phyloP scores from a whole-genome alignment of 2,888 invertebrate genomes.

The Parnassius glacialis region DNA sequence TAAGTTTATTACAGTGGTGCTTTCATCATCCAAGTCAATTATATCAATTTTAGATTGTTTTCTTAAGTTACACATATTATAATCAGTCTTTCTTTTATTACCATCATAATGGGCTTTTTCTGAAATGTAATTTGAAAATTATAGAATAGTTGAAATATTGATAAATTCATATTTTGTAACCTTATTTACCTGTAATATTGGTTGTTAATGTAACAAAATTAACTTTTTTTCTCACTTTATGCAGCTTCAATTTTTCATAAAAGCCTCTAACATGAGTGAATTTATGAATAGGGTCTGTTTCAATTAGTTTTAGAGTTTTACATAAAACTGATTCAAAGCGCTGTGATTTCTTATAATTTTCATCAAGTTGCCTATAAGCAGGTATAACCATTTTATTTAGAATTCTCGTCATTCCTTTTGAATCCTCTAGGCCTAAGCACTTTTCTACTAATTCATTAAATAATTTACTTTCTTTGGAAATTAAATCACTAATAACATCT shows the following conservation, averaged over 20 bases:
- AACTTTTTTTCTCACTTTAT: slow-evolving; percentile 42
- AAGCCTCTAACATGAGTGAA: slow-evolving; percentile 52
- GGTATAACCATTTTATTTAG: slow-evolving; percentile 47
- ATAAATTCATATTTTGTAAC: not conserved
- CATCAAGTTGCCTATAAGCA: slow-evolving; percentile 39
- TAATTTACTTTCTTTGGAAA: slow-evolving; percentile 37
- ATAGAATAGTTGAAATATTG: not conserved
- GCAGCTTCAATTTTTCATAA: slow-evolving; percentile 44
- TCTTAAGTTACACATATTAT: slow-evolving; percentile 3
- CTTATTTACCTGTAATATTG: slow-evolving; percentile 32
- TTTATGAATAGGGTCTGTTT: slow-evolving; percentile 44
- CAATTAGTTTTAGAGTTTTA: slow-evolving; percentile 36
- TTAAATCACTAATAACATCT: slow-evolving; percentile 20
- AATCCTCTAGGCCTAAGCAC: slow-evolving; percentile 45
- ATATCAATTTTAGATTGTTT: slow-evolving; percentile 36
- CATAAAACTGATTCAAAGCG: slow-evolving; percentile 40
- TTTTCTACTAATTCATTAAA: slow-evolving; percentile 47
- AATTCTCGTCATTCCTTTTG: slow-evolving; percentile 47
- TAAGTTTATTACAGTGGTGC: slow-evolving; percentile 26
- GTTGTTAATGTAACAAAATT: slow-evolving; percentile 47
- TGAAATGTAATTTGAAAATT: slow-evolving; percentile 8
- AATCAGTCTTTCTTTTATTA: slow-evolving; percentile 19
- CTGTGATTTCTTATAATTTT: slow-evolving; percentile 42
- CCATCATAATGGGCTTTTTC: slow-evolving; percentile 11
- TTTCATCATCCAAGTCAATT: slow-evolving; percentile 36